Percentiles rank a stretch among this genome's conserved stretches.
phyloP scores from a whole-genome alignment of 1,140 invertebrate species.

The Microplitis mediator region DNA sequence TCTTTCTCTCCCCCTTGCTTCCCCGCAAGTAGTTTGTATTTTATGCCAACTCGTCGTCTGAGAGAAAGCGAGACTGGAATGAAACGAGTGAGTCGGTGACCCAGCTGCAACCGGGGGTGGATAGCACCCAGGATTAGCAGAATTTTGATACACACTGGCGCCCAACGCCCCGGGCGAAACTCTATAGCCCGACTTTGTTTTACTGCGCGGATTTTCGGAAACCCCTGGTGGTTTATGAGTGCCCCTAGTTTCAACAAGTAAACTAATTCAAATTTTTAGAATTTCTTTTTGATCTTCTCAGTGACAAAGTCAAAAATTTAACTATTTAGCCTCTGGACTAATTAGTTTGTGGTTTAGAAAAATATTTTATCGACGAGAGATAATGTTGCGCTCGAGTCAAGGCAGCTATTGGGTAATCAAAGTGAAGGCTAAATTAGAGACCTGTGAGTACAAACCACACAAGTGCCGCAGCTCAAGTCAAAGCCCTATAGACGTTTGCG shows the following conservation, averaged over 20 bases:
- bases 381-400: not conserved
- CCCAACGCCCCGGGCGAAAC: not conserved
- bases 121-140: constrained; percentile 13
- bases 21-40: constrained; percentile 15
- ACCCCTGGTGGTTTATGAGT: no score
- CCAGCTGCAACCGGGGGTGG: constrained; percentile 12
- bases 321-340: no score
- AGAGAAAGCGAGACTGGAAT: no score
- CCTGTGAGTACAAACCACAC: constrained; percentile 8
- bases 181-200: no score
- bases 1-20: not conserved
- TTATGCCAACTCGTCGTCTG: constrained; percentile 6
- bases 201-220: no score
- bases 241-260: no score
- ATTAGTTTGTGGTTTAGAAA: no score
- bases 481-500: constrained; percentile 18
- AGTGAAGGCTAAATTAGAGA: constrained; percentile 8
- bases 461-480: constrained; percentile 15
- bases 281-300: no score
- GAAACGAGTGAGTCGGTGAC: not conserved
- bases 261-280: no score
- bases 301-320: no score
- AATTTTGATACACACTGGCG: constrained; percentile 22
- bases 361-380: no score
- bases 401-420: not conserved